Evolutionary conservation across 1,140 invertebrate species (phyloP).

Genomic region (Drosophila pseudoananassae): DNA sequence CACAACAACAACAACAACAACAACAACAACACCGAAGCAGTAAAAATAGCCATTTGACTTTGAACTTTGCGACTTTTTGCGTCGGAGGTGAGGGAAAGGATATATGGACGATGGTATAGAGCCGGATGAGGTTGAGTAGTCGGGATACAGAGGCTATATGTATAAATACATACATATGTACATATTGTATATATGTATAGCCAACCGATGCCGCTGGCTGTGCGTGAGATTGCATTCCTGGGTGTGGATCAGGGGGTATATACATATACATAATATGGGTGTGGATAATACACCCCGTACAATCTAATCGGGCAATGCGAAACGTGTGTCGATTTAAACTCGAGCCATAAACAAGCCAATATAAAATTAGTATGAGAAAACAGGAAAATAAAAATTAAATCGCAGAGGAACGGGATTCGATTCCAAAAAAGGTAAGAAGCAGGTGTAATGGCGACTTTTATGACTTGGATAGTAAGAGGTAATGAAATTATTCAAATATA

Average conservation of each 20-base stretch:
- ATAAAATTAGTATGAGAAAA: constrained; percentile 42
- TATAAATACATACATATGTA: too few relatives aligned
- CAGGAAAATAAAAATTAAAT: constrained; percentile 2
- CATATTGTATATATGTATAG: not conserved
- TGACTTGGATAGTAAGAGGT: not conserved
- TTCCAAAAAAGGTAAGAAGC: not conserved
- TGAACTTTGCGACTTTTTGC: constrained; percentile 60
- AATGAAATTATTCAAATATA: not conserved
- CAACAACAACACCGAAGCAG: constrained; percentile 45
- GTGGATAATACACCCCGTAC: constrained; percentile 39
- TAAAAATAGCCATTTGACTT: constrained; percentile 71
- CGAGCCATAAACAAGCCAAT: constrained; percentile 49
- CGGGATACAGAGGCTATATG: not conserved
- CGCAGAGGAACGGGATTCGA: not conserved
- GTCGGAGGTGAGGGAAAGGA: constrained; percentile 40
- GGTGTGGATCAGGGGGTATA: constrained; percentile 16
- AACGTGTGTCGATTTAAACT: constrained; percentile 61
- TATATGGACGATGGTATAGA: constrained; percentile 30
- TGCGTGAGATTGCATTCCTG: constrained; percentile 46
- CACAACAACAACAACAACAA: constrained; percentile 26
- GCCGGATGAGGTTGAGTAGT: constrained; percentile 9
- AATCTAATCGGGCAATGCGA: constrained; percentile 70
- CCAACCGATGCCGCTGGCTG: constrained; percentile 24
- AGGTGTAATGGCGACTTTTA: not conserved
- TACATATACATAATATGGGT: constrained; percentile 22